Evolutionary conservation across 2,888 invertebrate species (phyloP).

Genomic region (Oxytorus armatus): DNA sequence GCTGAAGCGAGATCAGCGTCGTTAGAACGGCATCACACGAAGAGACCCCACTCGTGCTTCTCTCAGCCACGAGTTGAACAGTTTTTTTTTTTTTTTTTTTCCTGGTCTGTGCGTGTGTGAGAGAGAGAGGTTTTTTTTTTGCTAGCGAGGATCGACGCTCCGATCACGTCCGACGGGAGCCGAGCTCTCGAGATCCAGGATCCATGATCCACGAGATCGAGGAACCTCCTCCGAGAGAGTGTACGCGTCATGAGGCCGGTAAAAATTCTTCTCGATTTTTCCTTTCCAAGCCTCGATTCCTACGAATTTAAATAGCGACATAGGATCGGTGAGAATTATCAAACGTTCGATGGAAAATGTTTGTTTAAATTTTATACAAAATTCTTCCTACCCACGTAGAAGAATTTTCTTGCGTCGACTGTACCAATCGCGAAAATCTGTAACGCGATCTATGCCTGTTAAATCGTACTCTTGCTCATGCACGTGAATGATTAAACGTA

Average conservation of each 20-base stretch:
- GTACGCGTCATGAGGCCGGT: constrained; percentile 30
- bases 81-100: constrained; percentile 12
- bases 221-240: constrained; percentile 14
- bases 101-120: constrained; percentile 1
- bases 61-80: constrained; percentile 40
- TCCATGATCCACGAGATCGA: constrained; percentile 48
- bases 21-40: too few relatives aligned
- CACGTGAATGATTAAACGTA: constrained; percentile 23
- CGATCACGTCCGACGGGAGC: constrained; percentile 64
- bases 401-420: background rate
- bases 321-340: constrained; percentile 28
- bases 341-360: constrained; percentile 1
- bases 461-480: constrained; percentile 7
- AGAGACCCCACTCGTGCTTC: constrained; percentile 28
- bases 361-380: background rate
- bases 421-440: background rate
- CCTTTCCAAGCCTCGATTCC: too few relatives aligned
- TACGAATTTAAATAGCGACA: too few relatives aligned
- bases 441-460: background rate
- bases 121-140: constrained; percentile 23
- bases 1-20: too few relatives aligned
- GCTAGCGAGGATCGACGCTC: constrained; percentile 62
- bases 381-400: too few relatives aligned
- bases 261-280: constrained; percentile 26
- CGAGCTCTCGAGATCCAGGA: constrained; percentile 64